Percentiles rank a stretch among this genome's conserved stretches.
Evolutionary conservation across 2,797 vertebrate species (phyloP).

Genomic region (Rallus crepitans): DNA sequence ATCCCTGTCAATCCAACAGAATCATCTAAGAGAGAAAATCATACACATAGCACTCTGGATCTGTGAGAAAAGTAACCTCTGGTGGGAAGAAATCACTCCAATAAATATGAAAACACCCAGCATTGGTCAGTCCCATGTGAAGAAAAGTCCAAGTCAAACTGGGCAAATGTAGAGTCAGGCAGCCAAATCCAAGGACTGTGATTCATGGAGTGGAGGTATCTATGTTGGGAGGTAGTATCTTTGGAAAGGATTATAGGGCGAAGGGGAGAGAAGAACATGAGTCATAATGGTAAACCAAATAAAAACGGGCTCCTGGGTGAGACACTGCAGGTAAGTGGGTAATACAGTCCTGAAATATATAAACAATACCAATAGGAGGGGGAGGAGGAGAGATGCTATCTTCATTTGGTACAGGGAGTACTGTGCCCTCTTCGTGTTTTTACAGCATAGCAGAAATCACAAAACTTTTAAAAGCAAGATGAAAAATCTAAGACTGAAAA

Average conservation of each 20-base stretch:
- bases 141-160: not conserved
- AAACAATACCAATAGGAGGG: not conserved
- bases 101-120: not conserved
- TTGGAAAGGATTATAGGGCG: not conserved
- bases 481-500: not conserved
- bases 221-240: not conserved
- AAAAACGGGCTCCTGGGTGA: not conserved
- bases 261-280: not conserved
- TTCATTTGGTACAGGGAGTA: not conserved
- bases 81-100: not conserved
- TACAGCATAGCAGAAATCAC: not conserved
- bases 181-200: not conserved
- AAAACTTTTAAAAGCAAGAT: not conserved
- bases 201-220: not conserved
- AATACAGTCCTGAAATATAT: not conserved
- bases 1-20: not conserved
- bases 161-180: not conserved
- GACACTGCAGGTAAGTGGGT: not conserved
- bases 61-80: not conserved
- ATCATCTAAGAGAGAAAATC: not conserved
- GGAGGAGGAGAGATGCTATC: not conserved
- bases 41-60: not conserved
- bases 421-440: not conserved
- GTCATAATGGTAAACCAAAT: not conserved
- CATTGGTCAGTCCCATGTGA: not conserved